phyloP scores from a whole-genome alignment of 2,797 vertebrate species.

The Urocyon cinereoargenteus region DNA sequence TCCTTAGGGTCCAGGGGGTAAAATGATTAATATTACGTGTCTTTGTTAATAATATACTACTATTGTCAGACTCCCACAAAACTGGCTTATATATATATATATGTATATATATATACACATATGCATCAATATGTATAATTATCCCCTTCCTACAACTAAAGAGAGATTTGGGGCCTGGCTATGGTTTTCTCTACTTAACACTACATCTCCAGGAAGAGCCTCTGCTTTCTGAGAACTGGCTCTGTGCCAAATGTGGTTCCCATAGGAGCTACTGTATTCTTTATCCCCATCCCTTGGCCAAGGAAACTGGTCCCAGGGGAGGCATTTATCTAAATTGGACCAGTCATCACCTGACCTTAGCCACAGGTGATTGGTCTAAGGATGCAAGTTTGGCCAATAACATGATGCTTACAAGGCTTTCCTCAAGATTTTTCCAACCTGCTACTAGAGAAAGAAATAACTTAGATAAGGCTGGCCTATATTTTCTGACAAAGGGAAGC shows the following conservation, averaged over 20 bases:
- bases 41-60: not conserved
- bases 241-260: not conserved
- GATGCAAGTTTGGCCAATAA: not conserved
- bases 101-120: not conserved
- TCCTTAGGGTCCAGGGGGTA: not conserved
- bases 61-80: not conserved
- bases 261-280: not conserved
- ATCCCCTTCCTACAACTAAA: not conserved
- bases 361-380: not conserved
- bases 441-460: constrained; percentile 10
- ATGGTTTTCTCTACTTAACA: not conserved
- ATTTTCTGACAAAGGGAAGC: not conserved
- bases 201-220: not conserved
- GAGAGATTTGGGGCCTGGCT: not conserved
- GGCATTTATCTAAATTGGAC: not conserved
- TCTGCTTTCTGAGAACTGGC: not conserved
- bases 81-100: not conserved
- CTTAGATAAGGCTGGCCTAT: not conserved
- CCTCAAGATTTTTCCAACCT: not conserved
- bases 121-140: not conserved
- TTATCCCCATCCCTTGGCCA: not conserved
- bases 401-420: not conserved
- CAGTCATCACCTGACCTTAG: not conserved
- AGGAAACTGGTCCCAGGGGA: not conserved
- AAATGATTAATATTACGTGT: not conserved